phyloP scores from a whole-genome alignment of 2,113 vertebrate species.

The Catharus bicknelli region DNA sequence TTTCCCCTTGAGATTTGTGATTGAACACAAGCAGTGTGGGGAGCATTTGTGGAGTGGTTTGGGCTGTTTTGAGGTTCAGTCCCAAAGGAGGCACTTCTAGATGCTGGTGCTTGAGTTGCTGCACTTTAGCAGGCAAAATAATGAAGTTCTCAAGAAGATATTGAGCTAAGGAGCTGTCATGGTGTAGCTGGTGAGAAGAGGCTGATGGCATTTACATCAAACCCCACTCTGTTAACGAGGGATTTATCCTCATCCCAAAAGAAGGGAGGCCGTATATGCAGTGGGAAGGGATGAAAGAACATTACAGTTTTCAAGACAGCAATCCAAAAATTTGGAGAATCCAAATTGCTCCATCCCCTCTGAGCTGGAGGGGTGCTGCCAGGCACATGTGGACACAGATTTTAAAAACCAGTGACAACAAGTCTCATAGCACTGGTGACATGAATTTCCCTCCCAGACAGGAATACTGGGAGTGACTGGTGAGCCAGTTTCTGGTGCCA shows the following conservation, averaged over 20 bases:
- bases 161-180: background rate
- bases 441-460: background rate
- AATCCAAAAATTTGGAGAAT: background rate
- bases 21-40: background rate
- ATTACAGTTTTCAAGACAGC: background rate
- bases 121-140: background rate
- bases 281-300: background rate
- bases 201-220: background rate
- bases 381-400: no score
- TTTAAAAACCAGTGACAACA: background rate
- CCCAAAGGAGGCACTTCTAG: background rate
- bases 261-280: background rate
- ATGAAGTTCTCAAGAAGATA: background rate
- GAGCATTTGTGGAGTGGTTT: background rate
- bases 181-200: background rate
- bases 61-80: background rate
- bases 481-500: background rate
- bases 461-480: background rate
- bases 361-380: background rate
- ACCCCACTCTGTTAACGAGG: background rate
- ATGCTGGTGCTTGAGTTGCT: background rate
- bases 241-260: background rate
- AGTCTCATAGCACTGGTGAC: accelerated
- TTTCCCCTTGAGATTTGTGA: background rate
- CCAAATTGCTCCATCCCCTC: background rate